A percentile compares a stretch with the other conserved stretches of the same genome.
These are phyloP conservation scores for Epinephelus cyanopodus DNA, from an alignment of 2,113 vertebrate genomes.

Conservation along the genomic window DNA sequence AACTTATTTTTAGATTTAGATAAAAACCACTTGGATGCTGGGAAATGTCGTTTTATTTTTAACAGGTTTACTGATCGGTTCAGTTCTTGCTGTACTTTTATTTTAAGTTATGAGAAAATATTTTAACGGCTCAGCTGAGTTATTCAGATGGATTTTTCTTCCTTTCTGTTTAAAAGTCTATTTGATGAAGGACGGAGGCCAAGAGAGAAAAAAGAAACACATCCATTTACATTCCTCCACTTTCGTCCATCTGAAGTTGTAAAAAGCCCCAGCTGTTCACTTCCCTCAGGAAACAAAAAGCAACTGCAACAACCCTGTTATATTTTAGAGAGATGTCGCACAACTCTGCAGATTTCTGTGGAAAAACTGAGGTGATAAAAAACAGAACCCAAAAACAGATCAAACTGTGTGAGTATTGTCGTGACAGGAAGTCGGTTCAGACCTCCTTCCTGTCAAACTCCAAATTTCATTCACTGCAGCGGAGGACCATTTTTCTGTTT, in stretches of 20 bases:
- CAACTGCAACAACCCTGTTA: neutral
- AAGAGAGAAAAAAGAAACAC: neutral
- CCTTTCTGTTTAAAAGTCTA: slow-evolving; percentile 32
- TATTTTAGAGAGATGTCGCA: neutral
- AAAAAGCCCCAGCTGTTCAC: slow-evolving; percentile 49
- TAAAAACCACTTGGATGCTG: slow-evolving; percentile 40
- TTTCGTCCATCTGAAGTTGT: slow-evolving; percentile 55
- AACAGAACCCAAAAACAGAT: neutral
- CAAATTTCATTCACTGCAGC: slow-evolving; percentile 72
- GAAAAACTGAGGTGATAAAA: neutral
- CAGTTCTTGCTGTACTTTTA: slow-evolving; percentile 36
- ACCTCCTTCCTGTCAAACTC: slow-evolving; percentile 24
- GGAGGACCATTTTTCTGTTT: slow-evolving; percentile 87
- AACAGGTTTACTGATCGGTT: slow-evolving; percentile 24
- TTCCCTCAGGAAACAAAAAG: slow-evolving; percentile 12
- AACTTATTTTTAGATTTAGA: neutral
- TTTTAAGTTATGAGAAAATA: slow-evolving; percentile 51
- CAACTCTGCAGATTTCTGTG: slow-evolving; percentile 5
- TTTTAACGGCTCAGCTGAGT: slow-evolving; percentile 44
- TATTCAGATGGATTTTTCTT: slow-evolving; percentile 43
- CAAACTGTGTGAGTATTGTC: neutral
- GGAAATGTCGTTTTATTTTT: slow-evolving; percentile 8
- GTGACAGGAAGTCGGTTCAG: neutral
- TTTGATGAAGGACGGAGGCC: neutral
- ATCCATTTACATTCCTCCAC: slow-evolving; percentile 76